Evolutionary conservation across 2,888 invertebrate genomes (phyloP), one percentile per base, ranked within the genome.

Genomic region (Xanthorhoe spadicearia): DNA sequence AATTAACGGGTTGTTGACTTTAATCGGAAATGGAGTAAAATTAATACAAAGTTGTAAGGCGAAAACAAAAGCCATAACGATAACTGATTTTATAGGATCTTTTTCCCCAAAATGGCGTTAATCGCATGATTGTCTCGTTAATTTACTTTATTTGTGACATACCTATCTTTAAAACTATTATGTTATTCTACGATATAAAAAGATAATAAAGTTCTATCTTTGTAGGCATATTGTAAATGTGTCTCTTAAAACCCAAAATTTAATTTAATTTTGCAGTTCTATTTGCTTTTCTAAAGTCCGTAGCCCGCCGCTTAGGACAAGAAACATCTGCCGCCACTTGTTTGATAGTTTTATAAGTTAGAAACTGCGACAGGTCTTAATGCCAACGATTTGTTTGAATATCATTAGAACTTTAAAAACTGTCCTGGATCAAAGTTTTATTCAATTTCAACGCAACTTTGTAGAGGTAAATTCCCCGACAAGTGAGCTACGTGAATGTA

Each of bases 331-430:
- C 46, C 13, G 46, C 43, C 28, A 28, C 15, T 46, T 23, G 60
- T 60, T 60, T 52, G 46, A 23, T 53, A 61, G 32, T 35, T 54
- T 35, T n/a, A 32, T 23, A 43, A 17, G 53, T 54, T 38, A 32
- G 1, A 53, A 38, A 48, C 54, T 53, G 55, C 38, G 8, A 10
- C 23, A 2, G 17, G 8, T n/a, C 32, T 53, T 32, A 53, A 48
- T 32, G 46, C 35, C 35, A 49, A 32, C 28, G 15, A 52, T 57
- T 53, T 17, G 49, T 38, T 50, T 54, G 23, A 61, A 55, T 49
- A 48, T 54, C 48, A 61, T 61, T 49, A 54, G 54, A 61, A 61
- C 61, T 61, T 54, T 54, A 48, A 17, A 38, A 60, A 61, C 54
- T 54, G 23, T 3, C 56, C 23, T 38, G 15, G 62, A 43, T 50